Base-by-base conservation (phyloP, 2,888 invertebrate species). In the Hypselothyrea guttata region DNA sequence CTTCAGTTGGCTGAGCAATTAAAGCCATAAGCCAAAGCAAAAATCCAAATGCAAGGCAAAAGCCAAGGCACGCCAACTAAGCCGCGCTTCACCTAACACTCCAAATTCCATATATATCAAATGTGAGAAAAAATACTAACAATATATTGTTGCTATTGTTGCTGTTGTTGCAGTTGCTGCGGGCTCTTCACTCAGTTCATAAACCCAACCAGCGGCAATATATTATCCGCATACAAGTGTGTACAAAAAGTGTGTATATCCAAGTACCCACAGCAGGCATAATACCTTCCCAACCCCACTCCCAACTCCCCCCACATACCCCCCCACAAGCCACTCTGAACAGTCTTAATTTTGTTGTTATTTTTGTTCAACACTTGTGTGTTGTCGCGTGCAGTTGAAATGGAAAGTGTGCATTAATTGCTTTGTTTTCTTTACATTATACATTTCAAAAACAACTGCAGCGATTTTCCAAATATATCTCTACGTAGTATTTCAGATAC, bases 341-440 rank as follows among this genome's bases (percentile, higher is more conserved):
- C 22, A 22, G 3, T 22, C 22, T 22, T 22, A 22, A 22, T 22
- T 22, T 22, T 22, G 22, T 22, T 22, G 22, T 22, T 33, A 12
- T n/a, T 33, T 11, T 12, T 12, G n/a, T 37, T 18, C 18, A 28
- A 44, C 34, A 55, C 55, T 35, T 46, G 45, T 37, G 31, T 41
- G 33, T 53, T 84, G 81, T 77, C 82, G 82, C 82, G 75, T 84
- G 76, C 71, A 54, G 46, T 61, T 40, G 57, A 74, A 77, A 84
- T 78, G 78, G 83, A 84, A 77, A 84, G 77, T 77, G 45, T 60
- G 71, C 63, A 78, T 71, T 75, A 82, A 77, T 82, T 82, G 82
- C 59, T 71, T 77, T 81, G 59, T 71, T 77, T 76, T 59, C 61
- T 35, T 76, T 61, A 44, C 51, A 49, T 22, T 22, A 4, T 5